Evolutionary conservation across 2,888 invertebrate species (phyloP), one percentile per base, ranked within the genome.

Genomic region (Nephrotoma guestfalica): DNA sequence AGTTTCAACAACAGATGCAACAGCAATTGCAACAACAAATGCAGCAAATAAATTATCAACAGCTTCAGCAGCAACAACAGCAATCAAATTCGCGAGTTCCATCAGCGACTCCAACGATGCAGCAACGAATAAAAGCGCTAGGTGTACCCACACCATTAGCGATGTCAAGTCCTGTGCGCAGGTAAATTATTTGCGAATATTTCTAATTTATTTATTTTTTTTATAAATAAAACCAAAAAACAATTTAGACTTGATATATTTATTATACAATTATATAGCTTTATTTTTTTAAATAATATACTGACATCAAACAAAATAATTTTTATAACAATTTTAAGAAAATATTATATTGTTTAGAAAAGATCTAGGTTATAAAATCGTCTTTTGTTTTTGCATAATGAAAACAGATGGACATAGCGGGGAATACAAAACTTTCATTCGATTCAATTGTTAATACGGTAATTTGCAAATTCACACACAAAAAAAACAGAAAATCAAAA

Each of bases 141-240:
- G 97, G 97, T 86, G 96, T 97, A 88, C 96, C 97, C 87, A 97
- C 97, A 88, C 97, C 97, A 57, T 93, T 97, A 87, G 96, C 97
- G 7, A 94, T 97, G 93, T 96, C 94, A 92, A 97, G 96, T 92
- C 97, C 97, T 87, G 96, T 97, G 89, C 93, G 97, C 93, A 96
- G 97, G 97, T 97, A 51, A 85, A 85, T 86, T 86, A 45, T 57
- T 18, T 86, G 43, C 30, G 18, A 85, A 85, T n/a, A 86, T 41
- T 87, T 85, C 86, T 45, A 85, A 83, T 86, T 86, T 83, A 71
- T 86, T 3, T 86, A 47, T 42, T 15, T 86, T 87, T 71, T 43
- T 45, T 85, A 43, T 71, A 85, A 85, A 15, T 15, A 42, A 41
- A 85, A 41, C 85, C 18, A 85, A 43, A 71, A n/a, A 85, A 84